These are phyloP conservation scores for Sciaenops ocellatus DNA, from an alignment of 2,797 vertebrate genomes.

Conservation along the genomic window DNA sequence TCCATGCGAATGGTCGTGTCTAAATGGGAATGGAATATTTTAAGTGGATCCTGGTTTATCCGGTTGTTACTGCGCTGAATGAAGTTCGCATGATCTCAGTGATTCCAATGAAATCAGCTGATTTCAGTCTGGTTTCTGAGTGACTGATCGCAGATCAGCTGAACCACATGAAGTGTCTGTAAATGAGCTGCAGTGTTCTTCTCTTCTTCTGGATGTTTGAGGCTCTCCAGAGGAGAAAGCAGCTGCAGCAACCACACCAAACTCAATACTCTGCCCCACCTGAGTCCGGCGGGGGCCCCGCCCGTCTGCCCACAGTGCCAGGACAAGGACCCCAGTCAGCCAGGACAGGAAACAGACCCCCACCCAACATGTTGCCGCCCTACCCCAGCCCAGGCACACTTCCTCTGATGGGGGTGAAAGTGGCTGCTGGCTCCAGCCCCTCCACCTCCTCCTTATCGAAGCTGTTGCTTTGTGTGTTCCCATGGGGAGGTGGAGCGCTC, in stretches of 20 bases:
- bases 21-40: too few species aligned
- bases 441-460: slow-evolving; percentile 44
- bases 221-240: slow-evolving; percentile 62
- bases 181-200: slow-evolving; percentile 8
- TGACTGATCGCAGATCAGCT: not conserved
- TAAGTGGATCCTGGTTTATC: too few species aligned
- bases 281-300: slow-evolving; percentile 43
- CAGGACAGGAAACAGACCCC: slow-evolving; percentile 71
- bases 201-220: slow-evolving; percentile 29
- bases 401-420: slow-evolving; percentile 36
- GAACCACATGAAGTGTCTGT: not conserved
- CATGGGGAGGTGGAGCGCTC: slow-evolving; percentile 22
- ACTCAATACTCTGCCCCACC: slow-evolving; percentile 57
- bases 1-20: too few species aligned
- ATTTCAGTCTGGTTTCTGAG: not conserved
- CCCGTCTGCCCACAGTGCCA: slow-evolving; percentile 58
- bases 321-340: slow-evolving; percentile 75
- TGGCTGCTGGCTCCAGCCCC: slow-evolving; percentile 3
- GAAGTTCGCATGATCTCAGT: too few species aligned
- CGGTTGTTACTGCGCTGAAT: too few species aligned
- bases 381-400: slow-evolving; percentile 35
- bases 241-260: slow-evolving; percentile 69
- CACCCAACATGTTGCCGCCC: not conserved
- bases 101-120: not conserved
- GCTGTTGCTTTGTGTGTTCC: slow-evolving; percentile 49